Conservation (phyloP, 1,140 invertebrate genomes). For the Odontomachus brunneus region DNA sequence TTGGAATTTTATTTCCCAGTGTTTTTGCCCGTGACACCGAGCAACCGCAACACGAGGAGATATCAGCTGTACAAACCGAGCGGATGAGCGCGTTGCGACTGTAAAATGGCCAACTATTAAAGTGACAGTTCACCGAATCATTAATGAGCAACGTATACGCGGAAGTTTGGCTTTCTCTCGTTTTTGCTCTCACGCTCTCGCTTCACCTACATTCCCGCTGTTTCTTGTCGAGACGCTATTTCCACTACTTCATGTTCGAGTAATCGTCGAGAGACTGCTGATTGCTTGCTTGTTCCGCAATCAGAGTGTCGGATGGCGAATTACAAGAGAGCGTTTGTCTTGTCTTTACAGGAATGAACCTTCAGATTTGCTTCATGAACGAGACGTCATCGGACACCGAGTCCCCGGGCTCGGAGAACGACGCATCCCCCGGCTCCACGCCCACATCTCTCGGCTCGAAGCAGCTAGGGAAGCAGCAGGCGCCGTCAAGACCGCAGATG, state of each 20-base stretch:
- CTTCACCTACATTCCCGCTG: background rate
- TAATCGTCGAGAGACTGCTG: no score
- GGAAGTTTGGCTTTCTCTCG: background rate
- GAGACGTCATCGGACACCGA: constrained; percentile 94
- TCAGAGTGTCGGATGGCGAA: background rate
- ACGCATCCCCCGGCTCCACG: constrained; percentile 77
- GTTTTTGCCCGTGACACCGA: background rate
- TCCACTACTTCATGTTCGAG: no score
- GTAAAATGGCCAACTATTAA: background rate
- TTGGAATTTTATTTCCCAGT: constrained; percentile 11
- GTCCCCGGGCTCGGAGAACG: constrained; percentile 90
- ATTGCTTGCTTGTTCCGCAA: no score
- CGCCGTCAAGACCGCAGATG: constrained; percentile 78
- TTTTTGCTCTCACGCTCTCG: background rate
- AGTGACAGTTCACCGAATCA: background rate
- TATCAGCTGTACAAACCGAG: background rate
- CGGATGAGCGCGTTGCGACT: no score
- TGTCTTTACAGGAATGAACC: constrained; percentile 91
- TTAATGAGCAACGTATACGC: background rate
- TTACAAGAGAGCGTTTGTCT: constrained; percentile 66
- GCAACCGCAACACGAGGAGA: no score
- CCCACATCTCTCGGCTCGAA: constrained; percentile 65
- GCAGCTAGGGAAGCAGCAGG: constrained; percentile 69
- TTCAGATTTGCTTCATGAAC: constrained; percentile 98
- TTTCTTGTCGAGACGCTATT: background rate